Conservation (phyloP, 2,888 invertebrate genomes). For the Cosmia pyralina region DNA sequence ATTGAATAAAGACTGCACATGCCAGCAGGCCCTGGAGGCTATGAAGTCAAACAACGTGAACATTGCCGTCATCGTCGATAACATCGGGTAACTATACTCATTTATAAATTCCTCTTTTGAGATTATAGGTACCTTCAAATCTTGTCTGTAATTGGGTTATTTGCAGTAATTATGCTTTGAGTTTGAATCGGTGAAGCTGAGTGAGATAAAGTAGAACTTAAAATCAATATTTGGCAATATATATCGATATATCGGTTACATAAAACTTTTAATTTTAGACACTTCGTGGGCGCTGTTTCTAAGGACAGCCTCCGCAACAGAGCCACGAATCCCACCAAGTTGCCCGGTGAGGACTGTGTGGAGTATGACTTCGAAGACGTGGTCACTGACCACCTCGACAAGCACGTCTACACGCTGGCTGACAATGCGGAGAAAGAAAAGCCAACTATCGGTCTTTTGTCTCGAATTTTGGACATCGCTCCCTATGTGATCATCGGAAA, state of each 20-base stretch:
- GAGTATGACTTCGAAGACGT: conserved; percentile 84
- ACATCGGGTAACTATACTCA: conserved; percentile 73
- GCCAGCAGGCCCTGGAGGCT: conserved; percentile 92
- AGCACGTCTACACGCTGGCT: conserved; percentile 91
- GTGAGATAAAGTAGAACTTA: not conserved
- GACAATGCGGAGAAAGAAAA: conserved; percentile 60
- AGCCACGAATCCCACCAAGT: conserved; percentile 67
- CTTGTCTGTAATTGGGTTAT: no score
- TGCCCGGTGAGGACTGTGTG: conserved; percentile 78
- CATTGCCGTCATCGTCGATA: conserved; percentile 72
- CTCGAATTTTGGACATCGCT: conserved; percentile 94
- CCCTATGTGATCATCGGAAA: conserved; percentile 92
- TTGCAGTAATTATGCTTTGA: no score
- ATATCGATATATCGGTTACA: not conserved
- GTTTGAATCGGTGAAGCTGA: not conserved
- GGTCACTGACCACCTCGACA: conserved; percentile 89
- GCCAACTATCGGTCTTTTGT: conserved; percentile 92
- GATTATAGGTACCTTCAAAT: not conserved
- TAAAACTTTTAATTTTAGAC: conserved; percentile 43
- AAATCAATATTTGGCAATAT: not conserved
- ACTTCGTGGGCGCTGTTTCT: conserved; percentile 67
- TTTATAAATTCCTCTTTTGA: not conserved
- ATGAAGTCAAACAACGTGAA: conserved; percentile 71
- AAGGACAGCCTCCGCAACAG: conserved; percentile 89
- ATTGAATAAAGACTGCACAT: conserved; percentile 88